phyloP scores from a whole-genome alignment of 2,113 vertebrate genomes.

The Cololabis saira region DNA sequence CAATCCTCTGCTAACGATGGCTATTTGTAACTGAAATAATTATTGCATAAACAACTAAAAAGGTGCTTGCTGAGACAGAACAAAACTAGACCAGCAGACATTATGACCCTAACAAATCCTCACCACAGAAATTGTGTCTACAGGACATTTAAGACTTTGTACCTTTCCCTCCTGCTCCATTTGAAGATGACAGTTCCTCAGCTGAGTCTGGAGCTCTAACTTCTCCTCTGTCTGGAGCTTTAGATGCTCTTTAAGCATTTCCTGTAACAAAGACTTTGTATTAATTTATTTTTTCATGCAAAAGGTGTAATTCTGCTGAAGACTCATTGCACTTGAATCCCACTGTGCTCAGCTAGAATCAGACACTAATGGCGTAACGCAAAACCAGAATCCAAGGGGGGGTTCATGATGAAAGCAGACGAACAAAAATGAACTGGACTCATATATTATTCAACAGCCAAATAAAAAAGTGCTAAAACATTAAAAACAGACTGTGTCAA shows the following conservation, averaged over 20 bases:
- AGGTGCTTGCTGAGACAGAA: constrained; percentile 34
- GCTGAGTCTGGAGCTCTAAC: constrained; percentile 81
- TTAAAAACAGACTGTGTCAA: not conserved
- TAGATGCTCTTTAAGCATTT: constrained; percentile 82
- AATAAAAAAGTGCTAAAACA: not conserved
- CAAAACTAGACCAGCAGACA: constrained; percentile 16
- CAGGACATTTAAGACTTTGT: constrained; percentile 13
- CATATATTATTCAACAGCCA: constrained; percentile 32
- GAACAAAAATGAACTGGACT: constrained; percentile 27
- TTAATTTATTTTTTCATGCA: constrained; percentile 1
- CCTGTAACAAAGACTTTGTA: constrained; percentile 66
- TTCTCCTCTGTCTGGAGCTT: constrained; percentile 85
- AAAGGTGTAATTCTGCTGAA: constrained; percentile 2
- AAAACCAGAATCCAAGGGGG: too few species aligned
- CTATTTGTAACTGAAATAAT: constrained; percentile 22
- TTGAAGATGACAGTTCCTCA: constrained; percentile 84
- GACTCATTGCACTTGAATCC: not conserved
- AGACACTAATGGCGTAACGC: too few species aligned
- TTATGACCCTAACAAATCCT: not conserved
- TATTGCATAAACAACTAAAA: constrained; percentile 11
- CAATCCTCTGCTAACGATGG: constrained; percentile 34
- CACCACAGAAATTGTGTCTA: not conserved
- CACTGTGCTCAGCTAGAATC: not conserved
- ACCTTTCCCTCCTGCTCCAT: constrained; percentile 90
- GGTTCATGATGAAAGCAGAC: constrained; percentile 15